Evolutionary conservation across 2,888 invertebrate species (phyloP), one percentile per base, ranked within the genome.

Genomic region (Drosophila histrio): DNA sequence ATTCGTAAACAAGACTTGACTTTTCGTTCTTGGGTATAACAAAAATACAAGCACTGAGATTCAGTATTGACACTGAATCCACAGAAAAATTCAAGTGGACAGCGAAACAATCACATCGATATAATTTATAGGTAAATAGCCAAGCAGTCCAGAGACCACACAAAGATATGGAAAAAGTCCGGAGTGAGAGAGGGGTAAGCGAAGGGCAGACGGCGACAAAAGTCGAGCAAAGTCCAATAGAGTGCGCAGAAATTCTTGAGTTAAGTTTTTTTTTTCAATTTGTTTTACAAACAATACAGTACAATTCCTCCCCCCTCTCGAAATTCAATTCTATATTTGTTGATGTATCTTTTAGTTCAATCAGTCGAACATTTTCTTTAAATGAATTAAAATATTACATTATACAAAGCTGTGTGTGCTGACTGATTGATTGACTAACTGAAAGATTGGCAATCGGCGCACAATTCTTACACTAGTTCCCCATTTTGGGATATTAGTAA

Each of bases 101-200:
- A 32, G 38, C 11, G 41, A 47, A 60, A 63, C 54, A 44, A 53
- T 21, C 58, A 34, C 43, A 41, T 47, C 49, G 52, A 64, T 69
- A 57, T 49, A 63, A 61, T 63, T 74, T 66, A 66, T 59, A 46
- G 57, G 75, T 62, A 77, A 79, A 77, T 72, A 59, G 19, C 21
- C 24, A 50, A 30, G 32, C 56, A 54, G 59, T 46, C 46, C n/a
- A n/a, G n/a, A n/a, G 57, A 21, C 43, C 46, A 17, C 46, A 21
- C 34, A 39, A 49, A 36, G 28, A 53, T 36, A 54, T 17, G 34
- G 22, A 22, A 43, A n/a, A 43, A 9, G n/a, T 5, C 30, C 3
- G 28, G n/a, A n/a, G 11, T 26, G 15, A n/a, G 24, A 4, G n/a
- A 19, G 15, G 15, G 39, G 32, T 7, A 11, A 6, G 17, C 6